Conservation (phyloP, 2,113 vertebrate species). For the Microcebus lehilahytsara region DNA sequence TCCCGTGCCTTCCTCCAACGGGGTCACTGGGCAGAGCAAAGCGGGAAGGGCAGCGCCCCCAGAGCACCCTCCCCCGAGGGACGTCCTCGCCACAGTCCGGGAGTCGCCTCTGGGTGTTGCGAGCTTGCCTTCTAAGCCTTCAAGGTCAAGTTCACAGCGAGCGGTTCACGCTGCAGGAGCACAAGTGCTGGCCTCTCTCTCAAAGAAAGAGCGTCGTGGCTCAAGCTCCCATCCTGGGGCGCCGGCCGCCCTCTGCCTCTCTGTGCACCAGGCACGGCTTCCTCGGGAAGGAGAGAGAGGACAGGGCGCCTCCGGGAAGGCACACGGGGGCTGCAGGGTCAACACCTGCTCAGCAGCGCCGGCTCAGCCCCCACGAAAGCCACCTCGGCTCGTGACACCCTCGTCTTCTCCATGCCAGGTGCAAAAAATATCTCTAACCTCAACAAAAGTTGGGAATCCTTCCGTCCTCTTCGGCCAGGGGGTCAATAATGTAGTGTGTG, state of each 20-base stretch:
- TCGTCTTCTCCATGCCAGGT: conserved; percentile 46
- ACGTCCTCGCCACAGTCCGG: neutral
- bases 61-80: neutral
- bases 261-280: neutral
- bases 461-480: conserved; percentile 36
- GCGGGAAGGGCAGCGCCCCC: neutral
- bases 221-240: neutral
- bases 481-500: conserved; percentile 62
- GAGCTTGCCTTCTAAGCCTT: neutral
- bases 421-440: conserved; percentile 61
- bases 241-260: neutral
- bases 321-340: neutral
- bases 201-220: accelerated
- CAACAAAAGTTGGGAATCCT: conserved; percentile 52
- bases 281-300: neutral
- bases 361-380: neutral
- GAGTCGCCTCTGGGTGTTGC: neutral
- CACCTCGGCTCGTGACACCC: neutral
- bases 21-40: neutral
- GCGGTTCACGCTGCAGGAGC: neutral
- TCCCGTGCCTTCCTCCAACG: neutral
- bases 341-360: neutral
- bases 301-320: neutral
- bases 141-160: neutral
- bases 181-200: neutral